These are phyloP conservation scores for Beris morrisii DNA, from an alignment of 2,888 invertebrate genomes.

Conservation along the genomic window DNA sequence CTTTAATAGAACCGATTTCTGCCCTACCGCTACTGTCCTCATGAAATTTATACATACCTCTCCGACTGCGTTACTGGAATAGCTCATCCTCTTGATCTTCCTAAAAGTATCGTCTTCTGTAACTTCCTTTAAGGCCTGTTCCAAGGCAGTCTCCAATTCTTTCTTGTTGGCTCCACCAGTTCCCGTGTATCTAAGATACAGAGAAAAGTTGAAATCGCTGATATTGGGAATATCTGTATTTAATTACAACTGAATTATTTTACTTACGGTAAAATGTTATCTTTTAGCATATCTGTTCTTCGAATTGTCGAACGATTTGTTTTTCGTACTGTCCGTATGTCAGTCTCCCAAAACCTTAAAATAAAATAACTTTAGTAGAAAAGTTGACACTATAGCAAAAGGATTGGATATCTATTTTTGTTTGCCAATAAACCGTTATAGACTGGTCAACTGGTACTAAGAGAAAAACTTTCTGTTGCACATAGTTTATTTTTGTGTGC, in stretches of 20 bases:
- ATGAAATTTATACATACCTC: constrained; percentile 57
- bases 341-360: constrained; percentile 73
- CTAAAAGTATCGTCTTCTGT: constrained; percentile 69
- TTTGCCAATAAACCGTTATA: no score
- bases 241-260: background rate
- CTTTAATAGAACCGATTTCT: no score
- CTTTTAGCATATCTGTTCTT: constrained; percentile 41
- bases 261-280: constrained; percentile 13
- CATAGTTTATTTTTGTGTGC: no score
- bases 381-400: no score
- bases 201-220: background rate
- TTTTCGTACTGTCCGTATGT: constrained; percentile 73
- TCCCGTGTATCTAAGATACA: constrained; percentile 45
- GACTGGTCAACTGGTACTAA: no score
- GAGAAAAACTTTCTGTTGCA: no score
- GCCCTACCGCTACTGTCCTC: no score
- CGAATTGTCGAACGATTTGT: constrained; percentile 63
- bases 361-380: no score
- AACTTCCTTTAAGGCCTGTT: constrained; percentile 69
- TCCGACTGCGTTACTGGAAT: constrained; percentile 68
- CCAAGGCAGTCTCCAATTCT: constrained; percentile 63
- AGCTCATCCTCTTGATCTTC: constrained; percentile 72
- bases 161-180: constrained; percentile 53
- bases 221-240: background rate
- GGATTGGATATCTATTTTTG: no score